Conservation (phyloP, 2,797 vertebrate species). For the Heterohyrax brucei region DNA sequence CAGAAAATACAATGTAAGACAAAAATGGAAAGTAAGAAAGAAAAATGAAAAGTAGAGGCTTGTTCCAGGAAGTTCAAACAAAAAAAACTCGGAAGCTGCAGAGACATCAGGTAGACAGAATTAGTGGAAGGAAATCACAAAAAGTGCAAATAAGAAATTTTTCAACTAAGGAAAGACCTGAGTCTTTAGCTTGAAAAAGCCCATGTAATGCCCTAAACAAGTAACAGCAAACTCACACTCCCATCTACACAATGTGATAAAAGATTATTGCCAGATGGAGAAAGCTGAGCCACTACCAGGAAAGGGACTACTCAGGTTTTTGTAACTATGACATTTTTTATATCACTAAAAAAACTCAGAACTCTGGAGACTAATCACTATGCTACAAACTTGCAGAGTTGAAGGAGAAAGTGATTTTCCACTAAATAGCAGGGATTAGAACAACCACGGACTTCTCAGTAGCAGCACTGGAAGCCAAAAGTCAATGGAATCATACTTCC, state of each 20-base stretch:
- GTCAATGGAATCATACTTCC: neutral
- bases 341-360: neutral
- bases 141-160: neutral
- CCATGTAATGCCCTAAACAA: neutral
- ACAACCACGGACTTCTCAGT: neutral
- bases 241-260: neutral
- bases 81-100: neutral
- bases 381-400: neutral
- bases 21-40: slow-evolving; percentile 25
- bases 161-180: slow-evolving; percentile 39
- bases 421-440: neutral
- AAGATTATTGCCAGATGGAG: neutral
- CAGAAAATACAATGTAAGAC: slow-evolving; percentile 43
- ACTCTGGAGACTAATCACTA: neutral
- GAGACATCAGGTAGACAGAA: slow-evolving; percentile 13
- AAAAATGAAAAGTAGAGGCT: slow-evolving; percentile 25
- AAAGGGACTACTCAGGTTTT: neutral
- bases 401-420: neutral
- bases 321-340: neutral
- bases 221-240: neutral
- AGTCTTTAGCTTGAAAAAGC: slow-evolving; percentile 16
- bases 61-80: neutral
- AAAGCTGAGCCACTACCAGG: neutral
- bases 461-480: neutral
- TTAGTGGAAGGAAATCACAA: slow-evolving; percentile 18